Conservation (phyloP, 2,113 vertebrate species). For the Tylochromis polylepis region DNA sequence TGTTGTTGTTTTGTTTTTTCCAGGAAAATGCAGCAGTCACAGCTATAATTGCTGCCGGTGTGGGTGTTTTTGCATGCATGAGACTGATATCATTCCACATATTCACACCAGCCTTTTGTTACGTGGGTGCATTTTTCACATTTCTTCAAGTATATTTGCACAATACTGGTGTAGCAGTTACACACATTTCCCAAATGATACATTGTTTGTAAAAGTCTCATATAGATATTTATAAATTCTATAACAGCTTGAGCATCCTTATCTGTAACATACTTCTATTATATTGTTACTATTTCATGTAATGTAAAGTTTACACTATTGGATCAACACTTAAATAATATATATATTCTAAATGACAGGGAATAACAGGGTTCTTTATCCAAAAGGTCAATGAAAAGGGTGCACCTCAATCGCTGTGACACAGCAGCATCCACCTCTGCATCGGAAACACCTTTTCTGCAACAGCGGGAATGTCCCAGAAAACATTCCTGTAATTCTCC, state of each 20-base stretch:
- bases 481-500: slow-evolving; percentile 42
- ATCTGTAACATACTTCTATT: not conserved
- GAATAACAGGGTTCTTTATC: not conserved
- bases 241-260: not conserved
- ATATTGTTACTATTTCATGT: not conserved
- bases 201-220: not conserved
- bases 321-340: not conserved
- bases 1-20: not conserved
- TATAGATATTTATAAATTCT: not conserved
- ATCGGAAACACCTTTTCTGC: slow-evolving; percentile 3
- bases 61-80: not conserved
- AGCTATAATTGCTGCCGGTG: not conserved
- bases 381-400: not conserved
- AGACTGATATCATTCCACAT: not conserved
- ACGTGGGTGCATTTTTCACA: not conserved
- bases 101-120: not conserved
- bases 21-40: not conserved
- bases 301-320: not conserved
- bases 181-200: not conserved
- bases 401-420: not conserved
- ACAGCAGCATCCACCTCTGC: slow-evolving; percentile 4
- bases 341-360: not conserved
- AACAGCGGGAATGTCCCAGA: slow-evolving; percentile 22
- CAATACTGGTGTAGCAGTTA: not conserved
- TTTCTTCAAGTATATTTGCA: not conserved